phyloP scores from a whole-genome alignment of 2,113 vertebrate species.

The Varanus komodoensis region DNA sequence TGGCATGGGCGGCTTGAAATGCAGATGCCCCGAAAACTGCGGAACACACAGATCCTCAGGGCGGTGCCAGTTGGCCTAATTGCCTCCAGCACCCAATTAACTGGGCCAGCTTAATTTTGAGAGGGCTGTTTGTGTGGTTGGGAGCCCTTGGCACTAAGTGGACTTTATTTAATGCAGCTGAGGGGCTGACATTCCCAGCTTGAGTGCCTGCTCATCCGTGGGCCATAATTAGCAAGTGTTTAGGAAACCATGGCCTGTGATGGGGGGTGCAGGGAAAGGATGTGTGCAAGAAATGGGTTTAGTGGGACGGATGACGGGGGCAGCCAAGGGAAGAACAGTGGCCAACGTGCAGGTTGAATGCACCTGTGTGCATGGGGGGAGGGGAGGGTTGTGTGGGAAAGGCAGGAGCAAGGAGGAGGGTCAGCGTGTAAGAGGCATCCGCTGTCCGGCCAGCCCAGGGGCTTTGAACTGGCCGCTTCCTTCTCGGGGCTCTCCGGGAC shows the following conservation, averaged over 20 bases:
- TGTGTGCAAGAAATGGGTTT: background rate
- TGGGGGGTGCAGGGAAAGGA: no score
- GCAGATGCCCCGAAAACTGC: background rate
- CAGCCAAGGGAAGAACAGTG: background rate
- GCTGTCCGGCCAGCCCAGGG: no score
- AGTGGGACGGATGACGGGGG: background rate
- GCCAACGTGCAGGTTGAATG: no score
- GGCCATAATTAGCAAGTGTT: background rate
- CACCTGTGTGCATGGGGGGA: background rate
- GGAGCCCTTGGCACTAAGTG: slow-evolving; percentile 9
- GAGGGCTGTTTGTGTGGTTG: background rate
- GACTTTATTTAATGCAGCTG: slow-evolving; percentile 2
- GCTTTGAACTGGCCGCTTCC: fast-evolving
- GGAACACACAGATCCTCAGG: no score
- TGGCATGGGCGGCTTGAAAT: background rate
- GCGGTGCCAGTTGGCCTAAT: slow-evolving; percentile 16
- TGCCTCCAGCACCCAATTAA: background rate
- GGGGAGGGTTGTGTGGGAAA: background rate
- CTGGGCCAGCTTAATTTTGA: background rate
- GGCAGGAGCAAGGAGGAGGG: no score
- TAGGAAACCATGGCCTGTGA: background rate
- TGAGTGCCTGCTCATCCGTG: background rate
- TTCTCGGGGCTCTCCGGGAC: no score
- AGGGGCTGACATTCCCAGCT: background rate
- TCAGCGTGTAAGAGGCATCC: no score